phyloP scores from a whole-genome alignment of 2,113 vertebrate species.

The Eulacestoma nigropectus region DNA sequence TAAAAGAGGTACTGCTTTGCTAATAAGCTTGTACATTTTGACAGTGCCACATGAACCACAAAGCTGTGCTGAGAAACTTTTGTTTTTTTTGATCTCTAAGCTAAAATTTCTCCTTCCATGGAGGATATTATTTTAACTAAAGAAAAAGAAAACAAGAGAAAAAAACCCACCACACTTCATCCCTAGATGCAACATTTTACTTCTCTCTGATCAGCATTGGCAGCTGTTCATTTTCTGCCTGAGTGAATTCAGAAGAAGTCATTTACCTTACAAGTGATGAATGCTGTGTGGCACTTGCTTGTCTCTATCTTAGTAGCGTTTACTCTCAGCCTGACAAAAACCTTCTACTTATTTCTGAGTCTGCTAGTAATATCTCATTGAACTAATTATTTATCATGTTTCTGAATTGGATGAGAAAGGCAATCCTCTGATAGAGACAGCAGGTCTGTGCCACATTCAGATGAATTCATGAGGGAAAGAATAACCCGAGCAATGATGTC shows the following conservation, averaged over 20 bases:
- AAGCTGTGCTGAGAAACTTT: neutral
- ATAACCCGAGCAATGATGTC: neutral
- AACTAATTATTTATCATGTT: constrained; percentile 60
- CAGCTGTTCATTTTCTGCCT: constrained; percentile 91
- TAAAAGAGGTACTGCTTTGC: neutral
- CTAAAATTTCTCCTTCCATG: neutral
- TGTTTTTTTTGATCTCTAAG: neutral
- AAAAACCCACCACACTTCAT: neutral
- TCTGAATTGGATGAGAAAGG: constrained; percentile 48
- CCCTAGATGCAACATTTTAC: constrained; percentile 30
- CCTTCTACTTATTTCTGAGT: constrained; percentile 45
- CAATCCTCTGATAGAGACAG: constrained; percentile 21
- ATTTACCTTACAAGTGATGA: constrained; percentile 79
- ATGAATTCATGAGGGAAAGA: neutral
- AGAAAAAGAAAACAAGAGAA: neutral
- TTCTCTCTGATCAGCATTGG: constrained; percentile 68
- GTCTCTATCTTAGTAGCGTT: constrained; percentile 57
- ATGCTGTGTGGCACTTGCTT: constrained; percentile 66
- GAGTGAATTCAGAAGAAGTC: constrained; percentile 75
- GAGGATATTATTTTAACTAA: constrained; percentile 9
- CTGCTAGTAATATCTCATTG: constrained; percentile 55
- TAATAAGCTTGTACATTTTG: neutral
- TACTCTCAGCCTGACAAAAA: constrained; percentile 68
- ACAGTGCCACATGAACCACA: neutral
- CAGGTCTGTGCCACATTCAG: neutral